phyloP scores from a whole-genome alignment of 2,888 invertebrate genomes.

The Epicampocera succincta region DNA sequence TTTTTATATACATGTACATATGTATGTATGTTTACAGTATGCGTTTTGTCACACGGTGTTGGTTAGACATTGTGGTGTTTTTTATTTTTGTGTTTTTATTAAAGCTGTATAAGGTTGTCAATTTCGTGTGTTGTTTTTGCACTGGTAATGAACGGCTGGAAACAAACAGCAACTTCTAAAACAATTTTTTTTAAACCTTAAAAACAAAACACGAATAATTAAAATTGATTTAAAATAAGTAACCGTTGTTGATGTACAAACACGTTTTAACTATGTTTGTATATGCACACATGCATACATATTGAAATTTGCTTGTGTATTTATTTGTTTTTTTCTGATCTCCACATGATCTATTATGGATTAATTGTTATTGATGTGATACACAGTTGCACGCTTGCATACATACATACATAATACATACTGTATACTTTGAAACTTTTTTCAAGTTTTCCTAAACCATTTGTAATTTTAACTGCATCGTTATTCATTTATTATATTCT shows the following conservation, averaged over 20 bases:
- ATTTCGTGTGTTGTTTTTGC: slow-evolving; percentile 35
- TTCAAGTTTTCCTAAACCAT: too few species aligned
- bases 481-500: too few species aligned
- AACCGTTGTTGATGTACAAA: slow-evolving; percentile 41
- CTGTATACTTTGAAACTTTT: too few species aligned
- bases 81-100: slow-evolving; percentile 31
- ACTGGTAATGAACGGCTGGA: slow-evolving; percentile 52
- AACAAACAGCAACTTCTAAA: slow-evolving; percentile 30
- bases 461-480: too few species aligned
- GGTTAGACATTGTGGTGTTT: slow-evolving; percentile 16
- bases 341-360: slow-evolving; percentile 48
- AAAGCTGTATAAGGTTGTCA: slow-evolving; percentile 50
- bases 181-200: slow-evolving; percentile 11
- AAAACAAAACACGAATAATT: slow-evolving; percentile 45
- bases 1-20: too few species aligned
- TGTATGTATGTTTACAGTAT: slow-evolving; percentile 1
- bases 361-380: slow-evolving; percentile 17
- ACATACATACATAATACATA: not conserved
- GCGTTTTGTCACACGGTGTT: not conserved
- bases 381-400: too few species aligned
- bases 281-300: not conserved
- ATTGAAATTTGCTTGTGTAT: too few species aligned
- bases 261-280: not conserved
- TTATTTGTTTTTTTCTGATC: slow-evolving; percentile 1
- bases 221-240: slow-evolving; percentile 55